Percentiles rank a stretch among this genome's conserved stretches.
These are phyloP conservation scores for Sminthurides bifidus DNA, from an alignment of 1,140 invertebrate genomes.

Conservation along the genomic window DNA sequence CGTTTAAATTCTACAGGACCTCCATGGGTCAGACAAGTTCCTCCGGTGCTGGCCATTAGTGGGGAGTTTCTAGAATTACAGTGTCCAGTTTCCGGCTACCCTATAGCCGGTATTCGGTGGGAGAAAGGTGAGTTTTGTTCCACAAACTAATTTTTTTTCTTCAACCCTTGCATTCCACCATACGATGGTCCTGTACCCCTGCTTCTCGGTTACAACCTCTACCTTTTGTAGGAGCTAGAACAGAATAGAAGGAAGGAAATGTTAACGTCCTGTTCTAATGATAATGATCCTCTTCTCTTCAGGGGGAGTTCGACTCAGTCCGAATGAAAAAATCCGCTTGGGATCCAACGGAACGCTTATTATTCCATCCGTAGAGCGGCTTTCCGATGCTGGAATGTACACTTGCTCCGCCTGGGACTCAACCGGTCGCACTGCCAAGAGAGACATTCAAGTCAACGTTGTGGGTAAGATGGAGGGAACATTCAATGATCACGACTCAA, in stretches of 20 bases:
- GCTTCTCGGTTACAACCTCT: background rate
- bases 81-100: conserved; percentile 26
- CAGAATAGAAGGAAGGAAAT: too few relatives aligned
- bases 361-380: conserved; percentile 20
- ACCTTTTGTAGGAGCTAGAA: too few relatives aligned
- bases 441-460: conserved; percentile 29
- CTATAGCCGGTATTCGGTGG: conserved; percentile 22
- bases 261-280: too few relatives aligned
- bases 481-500: background rate
- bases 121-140: conserved; percentile 25
- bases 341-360: conserved; percentile 21
- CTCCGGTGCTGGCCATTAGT: conserved; percentile 25
- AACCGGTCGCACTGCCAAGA: conserved; percentile 14
- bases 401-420: conserved; percentile 16
- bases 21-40: conserved; percentile 19
- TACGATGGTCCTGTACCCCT: background rate
- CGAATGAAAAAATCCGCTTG: too few relatives aligned
- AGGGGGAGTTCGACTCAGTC: conserved; percentile 17
- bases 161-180: background rate
- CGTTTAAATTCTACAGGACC: conserved; percentile 13
- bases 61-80: conserved; percentile 19
- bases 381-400: conserved; percentile 18
- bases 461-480: conserved; percentile 21
- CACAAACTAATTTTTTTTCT: too few relatives aligned
- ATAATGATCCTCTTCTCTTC: background rate